phyloP scores from a whole-genome alignment of 2,113 vertebrate species.

The Passerina amoena region DNA sequence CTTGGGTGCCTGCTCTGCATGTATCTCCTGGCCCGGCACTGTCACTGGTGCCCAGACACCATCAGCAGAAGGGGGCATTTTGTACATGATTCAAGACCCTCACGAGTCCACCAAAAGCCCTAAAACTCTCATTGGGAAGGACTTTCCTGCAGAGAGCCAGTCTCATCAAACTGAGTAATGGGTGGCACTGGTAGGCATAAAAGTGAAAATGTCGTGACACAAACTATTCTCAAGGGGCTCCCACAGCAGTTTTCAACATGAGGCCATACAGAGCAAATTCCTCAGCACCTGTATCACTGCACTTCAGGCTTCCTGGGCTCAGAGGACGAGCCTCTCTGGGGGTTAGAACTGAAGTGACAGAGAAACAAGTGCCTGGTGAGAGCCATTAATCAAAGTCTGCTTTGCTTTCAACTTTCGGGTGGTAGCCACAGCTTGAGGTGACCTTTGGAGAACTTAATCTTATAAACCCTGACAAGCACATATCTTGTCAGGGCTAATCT shows the following conservation, averaged over 20 bases:
- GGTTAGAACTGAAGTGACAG: not conserved
- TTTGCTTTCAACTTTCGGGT: not conserved
- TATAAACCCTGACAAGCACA: not conserved
- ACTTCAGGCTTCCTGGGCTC: not conserved
- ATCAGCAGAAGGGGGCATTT: accelerated
- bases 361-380: not conserved
- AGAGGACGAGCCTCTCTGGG: not conserved
- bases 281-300: not conserved
- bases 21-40: accelerated
- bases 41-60: not conserved
- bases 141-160: not conserved
- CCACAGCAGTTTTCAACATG: not conserved
- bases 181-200: accelerated
- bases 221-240: not conserved
- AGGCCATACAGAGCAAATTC: accelerated
- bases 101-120: not conserved
- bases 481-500: not conserved
- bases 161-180: not conserved
- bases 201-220: accelerated
- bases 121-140: not conserved
- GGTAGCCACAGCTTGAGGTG: not conserved
- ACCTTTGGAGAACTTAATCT: not conserved
- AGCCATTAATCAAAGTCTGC: not conserved
- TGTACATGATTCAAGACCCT: accelerated
- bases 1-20: not conserved